These are phyloP conservation scores for Saguinus midas DNA, from an alignment of 2,113 vertebrate species.

Conservation along the genomic window DNA sequence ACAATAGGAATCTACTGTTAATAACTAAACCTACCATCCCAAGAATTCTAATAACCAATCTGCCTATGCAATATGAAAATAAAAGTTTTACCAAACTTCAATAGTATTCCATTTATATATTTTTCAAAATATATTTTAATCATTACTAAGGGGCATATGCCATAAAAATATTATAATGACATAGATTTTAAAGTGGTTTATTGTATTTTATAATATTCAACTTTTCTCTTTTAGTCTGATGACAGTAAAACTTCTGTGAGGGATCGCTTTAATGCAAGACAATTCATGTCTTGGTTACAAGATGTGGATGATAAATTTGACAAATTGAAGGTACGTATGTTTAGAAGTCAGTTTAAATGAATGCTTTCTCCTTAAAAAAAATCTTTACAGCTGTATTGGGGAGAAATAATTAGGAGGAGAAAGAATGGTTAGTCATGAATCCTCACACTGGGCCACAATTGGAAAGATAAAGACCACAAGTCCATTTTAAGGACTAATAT, in stretches of 20 bases:
- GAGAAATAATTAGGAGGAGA: conserved; percentile 14
- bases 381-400: background rate
- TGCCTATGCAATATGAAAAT: background rate
- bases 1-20: background rate
- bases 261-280: conserved; percentile 96
- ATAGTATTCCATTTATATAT: background rate
- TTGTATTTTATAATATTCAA: conserved; percentile 7
- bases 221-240: conserved; percentile 87
- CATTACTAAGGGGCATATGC: background rate
- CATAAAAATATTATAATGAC: background rate
- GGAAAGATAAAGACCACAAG: background rate
- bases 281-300: conserved; percentile 99
- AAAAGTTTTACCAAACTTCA: background rate
- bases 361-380: background rate
- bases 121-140: conserved; percentile 6
- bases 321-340: conserved; percentile 93
- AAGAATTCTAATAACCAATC: background rate
- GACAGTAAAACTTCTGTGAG: conserved; percentile 98
- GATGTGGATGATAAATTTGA: conserved; percentile 99
- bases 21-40: background rate
- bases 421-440: background rate
- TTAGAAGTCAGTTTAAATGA: conserved; percentile 1
- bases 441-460: background rate
- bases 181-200: conserved; percentile 28
- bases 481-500: background rate